phyloP scores from a whole-genome alignment of 2,113 vertebrate genomes.

The Chelonoidis abingdonii region DNA sequence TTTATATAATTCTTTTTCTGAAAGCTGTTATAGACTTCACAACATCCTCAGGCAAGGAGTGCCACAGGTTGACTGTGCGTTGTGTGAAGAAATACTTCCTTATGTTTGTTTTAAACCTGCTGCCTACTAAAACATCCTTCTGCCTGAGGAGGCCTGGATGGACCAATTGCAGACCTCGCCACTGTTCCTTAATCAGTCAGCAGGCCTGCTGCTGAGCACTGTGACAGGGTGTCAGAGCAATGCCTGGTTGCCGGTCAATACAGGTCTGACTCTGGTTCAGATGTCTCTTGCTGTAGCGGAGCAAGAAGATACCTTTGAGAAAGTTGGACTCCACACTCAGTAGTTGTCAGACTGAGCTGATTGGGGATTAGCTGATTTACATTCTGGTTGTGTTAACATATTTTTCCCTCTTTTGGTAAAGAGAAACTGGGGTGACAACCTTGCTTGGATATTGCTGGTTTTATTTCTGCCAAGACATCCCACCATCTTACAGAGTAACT shows the following conservation, averaged over 20 bases:
- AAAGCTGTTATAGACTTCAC: no score
- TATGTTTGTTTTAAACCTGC: no score
- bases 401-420: neutral
- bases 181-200: neutral
- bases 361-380: neutral
- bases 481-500: neutral
- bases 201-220: no score
- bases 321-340: neutral
- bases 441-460: neutral
- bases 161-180: neutral
- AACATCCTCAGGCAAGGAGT: no score
- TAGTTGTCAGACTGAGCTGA: neutral
- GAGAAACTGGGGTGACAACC: neutral
- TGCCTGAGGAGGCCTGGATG: neutral
- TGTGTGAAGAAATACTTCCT: no score
- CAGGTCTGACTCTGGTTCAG: neutral
- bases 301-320: neutral
- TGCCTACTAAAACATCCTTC: neutral
- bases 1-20: no score
- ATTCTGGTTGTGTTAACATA: no score
- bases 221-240: neutral
- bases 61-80: no score
- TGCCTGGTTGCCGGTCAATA: neutral
- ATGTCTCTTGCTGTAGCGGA: neutral
- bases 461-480: neutral